phyloP scores from a whole-genome alignment of 1,140 invertebrate species.

The Hestina assimilis region DNA sequence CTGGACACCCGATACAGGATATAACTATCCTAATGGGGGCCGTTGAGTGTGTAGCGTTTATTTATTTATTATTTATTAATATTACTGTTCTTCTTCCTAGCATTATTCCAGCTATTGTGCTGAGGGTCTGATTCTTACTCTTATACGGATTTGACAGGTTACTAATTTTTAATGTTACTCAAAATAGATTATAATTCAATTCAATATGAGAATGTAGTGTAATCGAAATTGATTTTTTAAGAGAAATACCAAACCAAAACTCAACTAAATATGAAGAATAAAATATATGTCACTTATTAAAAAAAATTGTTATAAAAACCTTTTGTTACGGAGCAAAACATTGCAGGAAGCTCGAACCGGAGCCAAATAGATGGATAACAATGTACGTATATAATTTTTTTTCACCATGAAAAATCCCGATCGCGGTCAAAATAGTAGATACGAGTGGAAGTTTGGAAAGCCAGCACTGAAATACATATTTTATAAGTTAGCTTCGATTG shows the following conservation, averaged over 20 bases:
- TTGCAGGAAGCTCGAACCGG: constrained; percentile 23
- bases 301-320: not conserved
- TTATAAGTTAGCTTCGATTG: constrained; percentile 77
- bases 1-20: too few relatives aligned
- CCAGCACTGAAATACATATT: constrained; percentile 71
- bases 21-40: too few relatives aligned
- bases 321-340: constrained; percentile 20
- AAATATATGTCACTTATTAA: not conserved
- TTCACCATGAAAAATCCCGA: constrained; percentile 61
- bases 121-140: too few relatives aligned
- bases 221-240: too few relatives aligned
- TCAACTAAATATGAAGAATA: not conserved
- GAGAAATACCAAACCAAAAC: not conserved
- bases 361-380: constrained; percentile 27
- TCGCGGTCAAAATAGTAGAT: constrained; percentile 70
- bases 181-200: too few relatives aligned
- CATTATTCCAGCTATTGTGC: too few relatives aligned
- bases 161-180: too few relatives aligned
- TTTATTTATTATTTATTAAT: too few relatives aligned
- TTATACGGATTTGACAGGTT: too few relatives aligned
- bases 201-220: too few relatives aligned
- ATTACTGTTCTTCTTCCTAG: too few relatives aligned
- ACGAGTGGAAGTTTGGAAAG: constrained; percentile 70
- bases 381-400: constrained; percentile 38
- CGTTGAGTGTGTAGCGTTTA: too few relatives aligned